Percentiles rank a stretch among this genome's conserved stretches.
Evolutionary conservation across 2,113 vertebrate species (phyloP).

Genomic region (Chaenogobius annularis): DNA sequence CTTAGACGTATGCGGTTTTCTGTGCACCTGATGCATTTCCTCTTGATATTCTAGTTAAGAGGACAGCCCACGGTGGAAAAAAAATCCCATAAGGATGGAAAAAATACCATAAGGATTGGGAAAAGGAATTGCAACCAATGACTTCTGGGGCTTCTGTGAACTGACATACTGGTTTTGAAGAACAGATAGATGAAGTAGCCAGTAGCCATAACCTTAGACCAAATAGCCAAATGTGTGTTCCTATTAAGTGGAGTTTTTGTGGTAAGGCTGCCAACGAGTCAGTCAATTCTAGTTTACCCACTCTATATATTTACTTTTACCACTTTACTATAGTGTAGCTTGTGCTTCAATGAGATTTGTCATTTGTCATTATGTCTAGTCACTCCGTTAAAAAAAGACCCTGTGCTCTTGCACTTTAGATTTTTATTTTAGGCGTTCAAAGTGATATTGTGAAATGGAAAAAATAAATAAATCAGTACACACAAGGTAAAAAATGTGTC

Average conservation of each 20-base stretch:
- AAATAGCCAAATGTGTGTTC: neutral
- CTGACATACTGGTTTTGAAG: slow-evolving; percentile 12
- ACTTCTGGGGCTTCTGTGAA: slow-evolving; percentile 11
- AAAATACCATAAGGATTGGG: slow-evolving; percentile 6
- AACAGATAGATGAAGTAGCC: slow-evolving; percentile 2
- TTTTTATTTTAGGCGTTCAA: neutral
- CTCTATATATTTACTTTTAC: no score
- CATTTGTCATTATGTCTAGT: no score
- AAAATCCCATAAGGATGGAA: slow-evolving; percentile 9
- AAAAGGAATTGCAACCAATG: neutral
- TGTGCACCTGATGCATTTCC: neutral
- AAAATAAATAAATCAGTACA: neutral
- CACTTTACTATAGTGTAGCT: no score
- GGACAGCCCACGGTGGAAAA: neutral
- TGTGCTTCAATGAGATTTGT: no score
- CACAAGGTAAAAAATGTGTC: neutral
- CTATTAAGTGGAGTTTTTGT: no score
- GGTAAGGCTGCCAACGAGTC: no score
- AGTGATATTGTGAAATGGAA: neutral
- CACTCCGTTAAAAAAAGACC: neutral
- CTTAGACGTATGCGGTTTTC: slow-evolving; percentile 1
- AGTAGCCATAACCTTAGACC: neutral
- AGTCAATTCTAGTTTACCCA: no score
- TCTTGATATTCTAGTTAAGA: no score
- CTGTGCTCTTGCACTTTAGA: neutral